phyloP scores from a whole-genome alignment of 1,140 invertebrate genomes.

The Littorina saxatilis region DNA sequence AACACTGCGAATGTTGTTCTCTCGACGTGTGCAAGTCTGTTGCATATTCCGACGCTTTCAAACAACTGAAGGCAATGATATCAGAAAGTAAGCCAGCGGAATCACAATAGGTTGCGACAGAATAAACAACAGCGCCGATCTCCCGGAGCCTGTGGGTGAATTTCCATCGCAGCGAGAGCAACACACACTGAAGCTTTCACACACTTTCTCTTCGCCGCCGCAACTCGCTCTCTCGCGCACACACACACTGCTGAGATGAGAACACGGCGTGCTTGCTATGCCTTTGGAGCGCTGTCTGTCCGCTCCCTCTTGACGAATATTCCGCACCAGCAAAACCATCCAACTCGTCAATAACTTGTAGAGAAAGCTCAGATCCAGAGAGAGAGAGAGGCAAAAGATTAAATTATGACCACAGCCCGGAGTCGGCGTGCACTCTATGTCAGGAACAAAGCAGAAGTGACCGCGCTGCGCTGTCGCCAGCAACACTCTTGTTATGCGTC shows the following conservation, averaged over 20 bases:
- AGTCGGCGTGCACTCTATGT: slow-evolving; percentile 31
- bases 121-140: slow-evolving; percentile 17
- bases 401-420: slow-evolving; percentile 34
- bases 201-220: not conserved
- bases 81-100: slow-evolving; percentile 12
- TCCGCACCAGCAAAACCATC: slow-evolving; percentile 22
- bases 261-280: slow-evolving; percentile 30
- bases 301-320: slow-evolving; percentile 32
- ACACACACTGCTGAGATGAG: slow-evolving; percentile 5
- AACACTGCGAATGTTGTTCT: slow-evolving; percentile 28
- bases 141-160: slow-evolving; percentile 17
- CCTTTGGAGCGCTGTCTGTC: slow-evolving; percentile 27
- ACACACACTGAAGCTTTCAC: slow-evolving; percentile 17
- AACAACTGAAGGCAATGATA: slow-evolving; percentile 2
- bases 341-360: slow-evolving; percentile 34
- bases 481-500: slow-evolving; percentile 63
- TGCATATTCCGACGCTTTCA: slow-evolving; percentile 27
- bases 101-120: slow-evolving; percentile 12
- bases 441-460: slow-evolving; percentile 46
- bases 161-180: slow-evolving; percentile 19
- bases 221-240: not conserved
- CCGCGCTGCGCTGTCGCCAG: slow-evolving; percentile 46
- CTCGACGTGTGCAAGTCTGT: slow-evolving; percentile 20
- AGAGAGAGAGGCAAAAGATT: slow-evolving; percentile 28
- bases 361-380: slow-evolving; percentile 29